Conservation (phyloP, 1,140 invertebrate species). For the Cepaea nemoralis region DNA sequence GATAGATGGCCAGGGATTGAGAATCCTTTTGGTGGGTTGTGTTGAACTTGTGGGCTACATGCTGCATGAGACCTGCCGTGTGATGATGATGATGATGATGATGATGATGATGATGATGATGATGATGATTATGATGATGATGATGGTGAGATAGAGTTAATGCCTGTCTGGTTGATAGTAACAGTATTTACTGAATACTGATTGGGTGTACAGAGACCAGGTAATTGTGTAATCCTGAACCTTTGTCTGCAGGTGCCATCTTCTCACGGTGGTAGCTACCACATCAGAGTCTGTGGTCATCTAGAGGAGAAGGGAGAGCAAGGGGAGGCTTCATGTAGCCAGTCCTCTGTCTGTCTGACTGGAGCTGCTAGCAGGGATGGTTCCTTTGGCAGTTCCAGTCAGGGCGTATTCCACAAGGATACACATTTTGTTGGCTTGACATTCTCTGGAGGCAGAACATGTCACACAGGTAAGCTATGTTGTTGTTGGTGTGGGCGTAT, state of each 20-base stretch:
- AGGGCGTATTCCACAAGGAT: slow-evolving; percentile 36
- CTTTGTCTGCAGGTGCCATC: slow-evolving; percentile 30
- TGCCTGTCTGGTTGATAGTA: too few species aligned
- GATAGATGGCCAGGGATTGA: too few species aligned
- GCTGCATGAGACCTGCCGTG: too few species aligned
- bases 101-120: too few species aligned
- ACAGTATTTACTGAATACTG: too few species aligned
- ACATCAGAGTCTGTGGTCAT: slow-evolving; percentile 36
- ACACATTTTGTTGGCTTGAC: slow-evolving; percentile 38
- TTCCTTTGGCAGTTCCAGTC: slow-evolving; percentile 39
- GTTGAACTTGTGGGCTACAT: too few species aligned
- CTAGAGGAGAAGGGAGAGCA: slow-evolving; percentile 17
- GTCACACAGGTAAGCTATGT: slow-evolving; percentile 18
- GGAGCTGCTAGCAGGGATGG: slow-evolving; percentile 20
- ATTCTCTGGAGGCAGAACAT: slow-evolving; percentile 40
- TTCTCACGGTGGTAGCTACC: slow-evolving; percentile 36
- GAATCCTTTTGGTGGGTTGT: too few species aligned
- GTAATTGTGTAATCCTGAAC: background rate
- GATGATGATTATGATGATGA: too few species aligned
- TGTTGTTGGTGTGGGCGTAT: too few species aligned
- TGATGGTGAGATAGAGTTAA: too few species aligned
- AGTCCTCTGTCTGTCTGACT: slow-evolving; percentile 18
- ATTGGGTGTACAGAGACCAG: too few species aligned
- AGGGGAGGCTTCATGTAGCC: slow-evolving; percentile 19
- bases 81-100: too few species aligned